Conservation (phyloP, 1,140 invertebrate species). For the Myzus persicae region DNA sequence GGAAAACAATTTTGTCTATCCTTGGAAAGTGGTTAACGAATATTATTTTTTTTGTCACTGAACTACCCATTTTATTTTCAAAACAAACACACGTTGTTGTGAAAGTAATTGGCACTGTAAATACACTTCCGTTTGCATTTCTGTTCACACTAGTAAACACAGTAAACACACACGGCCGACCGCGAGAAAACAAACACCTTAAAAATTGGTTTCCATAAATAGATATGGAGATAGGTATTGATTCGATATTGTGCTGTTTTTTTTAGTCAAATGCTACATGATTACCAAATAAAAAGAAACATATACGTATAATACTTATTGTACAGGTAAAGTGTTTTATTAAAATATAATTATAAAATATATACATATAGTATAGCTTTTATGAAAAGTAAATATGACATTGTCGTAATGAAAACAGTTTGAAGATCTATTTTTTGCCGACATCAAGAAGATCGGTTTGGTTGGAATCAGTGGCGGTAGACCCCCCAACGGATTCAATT, state of each 20-base stretch:
- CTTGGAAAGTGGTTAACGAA: not conserved
- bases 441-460: not conserved
- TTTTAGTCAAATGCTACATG: not conserved
- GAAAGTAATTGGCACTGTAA: constrained; percentile 9
- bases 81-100: not conserved
- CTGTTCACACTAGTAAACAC: not conserved
- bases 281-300: no score
- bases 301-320: not conserved
- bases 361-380: not conserved
- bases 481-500: not conserved
- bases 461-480: not conserved
- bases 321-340: not conserved
- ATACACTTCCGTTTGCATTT: constrained; percentile 22
- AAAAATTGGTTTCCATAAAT: constrained; percentile 10
- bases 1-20: not conserved
- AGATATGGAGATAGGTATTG: not conserved
- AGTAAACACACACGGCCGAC: not conserved
- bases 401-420: not conserved
- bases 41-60: not conserved
- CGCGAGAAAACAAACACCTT: not conserved
- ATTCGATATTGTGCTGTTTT: not conserved
- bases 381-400: not conserved
- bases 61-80: not conserved
- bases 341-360: not conserved
- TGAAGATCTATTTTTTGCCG: not conserved